Evolutionary conservation across 2,888 invertebrate species (phyloP), one percentile per base, ranked within the genome.

Genomic region (Tribolium freemani): DNA sequence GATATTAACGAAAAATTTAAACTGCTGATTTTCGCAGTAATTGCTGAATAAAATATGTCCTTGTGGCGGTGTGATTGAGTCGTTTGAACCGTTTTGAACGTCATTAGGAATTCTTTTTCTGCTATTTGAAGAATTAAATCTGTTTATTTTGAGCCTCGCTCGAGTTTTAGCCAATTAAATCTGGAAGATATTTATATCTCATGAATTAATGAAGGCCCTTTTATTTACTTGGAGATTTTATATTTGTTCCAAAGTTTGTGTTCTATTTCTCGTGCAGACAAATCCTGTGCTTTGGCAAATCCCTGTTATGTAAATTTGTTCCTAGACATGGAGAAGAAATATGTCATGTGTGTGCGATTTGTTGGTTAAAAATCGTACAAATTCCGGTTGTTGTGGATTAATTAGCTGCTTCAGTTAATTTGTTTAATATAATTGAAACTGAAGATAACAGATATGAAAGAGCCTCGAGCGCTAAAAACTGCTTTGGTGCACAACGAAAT

Each of bases 401-500:
- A 70, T 70, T 70, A 70, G 51, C 16, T 9, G 45, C 30, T 13
- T 44, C 44, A 70, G 56, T 38, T 63, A 56, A 70, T 63, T 70
- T 63, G 70, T 63, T 60, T 44, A 51, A 50, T 45, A 31, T 57
- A 67, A 67, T 56, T 45, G 60, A 69, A 60, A 69, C 69, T 69
- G 69, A 44, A 69, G 38, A 57, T 44, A 48, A 20, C 67, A 48
- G 57, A 58, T 58, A 60, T 21, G n/a, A 45, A 48, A 54, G 6
- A 21, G 53, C 69, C 54, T 11, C 20, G 8, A 53, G 60, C 63
- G 10, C 38, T 31, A 70, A 70, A 70, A 70, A 70, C 63, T 70
- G 63, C 56, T 70, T 48, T 58, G 58, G 26, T 69, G 69, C 71
- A 70, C 63, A 75, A 71, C 71, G 67, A 69, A 74, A 69, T 60